A percentile compares a stretch with the other conserved stretches of the same genome.
Conservation (phyloP, 2,888 invertebrate genomes). For the Agonopterix arenella region DNA sequence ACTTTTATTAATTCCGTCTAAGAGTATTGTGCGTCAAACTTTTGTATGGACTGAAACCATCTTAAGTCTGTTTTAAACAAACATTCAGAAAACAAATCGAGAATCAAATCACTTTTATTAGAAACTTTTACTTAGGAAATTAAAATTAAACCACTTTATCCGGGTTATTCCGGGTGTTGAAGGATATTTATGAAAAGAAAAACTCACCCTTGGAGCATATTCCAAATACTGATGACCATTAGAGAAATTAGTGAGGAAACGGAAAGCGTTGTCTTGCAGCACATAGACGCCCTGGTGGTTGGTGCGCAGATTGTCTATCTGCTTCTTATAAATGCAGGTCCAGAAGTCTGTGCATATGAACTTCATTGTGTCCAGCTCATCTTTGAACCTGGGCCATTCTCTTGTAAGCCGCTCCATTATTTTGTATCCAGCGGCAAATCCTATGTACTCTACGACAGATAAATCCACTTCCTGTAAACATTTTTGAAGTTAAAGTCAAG, state of each 20-base stretch:
- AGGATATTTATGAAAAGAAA: constrained; percentile 1
- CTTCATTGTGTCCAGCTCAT: constrained; percentile 98
- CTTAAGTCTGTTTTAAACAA: too few relatives aligned
- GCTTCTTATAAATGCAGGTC: constrained; percentile 98
- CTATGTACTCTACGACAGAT: constrained; percentile 88
- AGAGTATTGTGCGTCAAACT: too few relatives aligned
- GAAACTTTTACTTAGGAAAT: too few relatives aligned
- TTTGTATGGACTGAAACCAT: too few relatives aligned
- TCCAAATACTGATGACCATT: constrained; percentile 94
- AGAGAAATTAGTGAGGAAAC: constrained; percentile 92
- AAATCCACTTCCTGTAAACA: constrained; percentile 78
- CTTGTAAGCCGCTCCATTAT: constrained; percentile 91
- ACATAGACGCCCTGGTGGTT: constrained; percentile 99
- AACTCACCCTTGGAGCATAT: constrained; percentile 87
- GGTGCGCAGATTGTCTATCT: constrained; percentile 97
- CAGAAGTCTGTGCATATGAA: constrained; percentile 99
- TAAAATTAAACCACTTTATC: too few relatives aligned
- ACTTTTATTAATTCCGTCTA: too few relatives aligned
- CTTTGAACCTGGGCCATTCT: constrained; percentile 95
- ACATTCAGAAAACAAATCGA: too few relatives aligned
- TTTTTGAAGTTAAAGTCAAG: too few relatives aligned
- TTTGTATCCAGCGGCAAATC: constrained; percentile 89
- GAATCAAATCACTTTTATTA: too few relatives aligned
- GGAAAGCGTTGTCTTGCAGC: constrained; percentile 95
- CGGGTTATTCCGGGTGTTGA: too few relatives aligned